Conservation (phyloP, 2,113 vertebrate species). For the Plestiodon gilberti region DNA sequence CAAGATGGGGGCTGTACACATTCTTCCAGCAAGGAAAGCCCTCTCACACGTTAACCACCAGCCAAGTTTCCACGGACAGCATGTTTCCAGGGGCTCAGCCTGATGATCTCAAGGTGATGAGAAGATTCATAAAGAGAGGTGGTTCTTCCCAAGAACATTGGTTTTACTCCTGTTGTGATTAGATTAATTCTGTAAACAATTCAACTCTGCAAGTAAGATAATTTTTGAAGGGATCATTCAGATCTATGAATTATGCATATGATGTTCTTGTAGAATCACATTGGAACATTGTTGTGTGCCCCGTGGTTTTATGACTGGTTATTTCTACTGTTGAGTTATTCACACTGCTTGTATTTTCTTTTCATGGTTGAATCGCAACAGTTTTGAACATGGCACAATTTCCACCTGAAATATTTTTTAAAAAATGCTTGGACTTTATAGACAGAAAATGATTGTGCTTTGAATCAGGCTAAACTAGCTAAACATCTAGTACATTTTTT, state of each 20-base stretch:
- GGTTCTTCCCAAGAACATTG: too few species aligned
- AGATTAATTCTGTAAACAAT: conserved; percentile 1
- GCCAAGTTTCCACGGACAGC: too few species aligned
- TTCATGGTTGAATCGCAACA: background rate
- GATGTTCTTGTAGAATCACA: conserved; percentile 17
- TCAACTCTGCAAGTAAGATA: background rate
- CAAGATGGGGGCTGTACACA: too few species aligned
- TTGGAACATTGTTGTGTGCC: background rate
- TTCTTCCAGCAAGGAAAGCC: too few species aligned
- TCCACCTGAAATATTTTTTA: background rate
- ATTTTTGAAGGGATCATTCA: background rate
- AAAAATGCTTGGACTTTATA: conserved; percentile 10
- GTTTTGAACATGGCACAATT: conserved; percentile 11
- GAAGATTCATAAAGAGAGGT: too few species aligned
- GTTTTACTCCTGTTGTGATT: conserved; percentile 45
- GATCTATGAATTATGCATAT: background rate
- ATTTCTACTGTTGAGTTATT: background rate
- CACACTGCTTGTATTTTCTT: background rate
- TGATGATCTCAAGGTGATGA: too few species aligned
- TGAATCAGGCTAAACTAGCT: background rate
- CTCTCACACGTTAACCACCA: too few species aligned
- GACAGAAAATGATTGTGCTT: background rate
- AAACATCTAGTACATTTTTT: background rate
- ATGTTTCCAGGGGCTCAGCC: too few species aligned
- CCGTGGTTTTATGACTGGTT: background rate